Base-by-base conservation (phyloP, 2,797 vertebrate species). In the Steatocranus sp. region DNA sequence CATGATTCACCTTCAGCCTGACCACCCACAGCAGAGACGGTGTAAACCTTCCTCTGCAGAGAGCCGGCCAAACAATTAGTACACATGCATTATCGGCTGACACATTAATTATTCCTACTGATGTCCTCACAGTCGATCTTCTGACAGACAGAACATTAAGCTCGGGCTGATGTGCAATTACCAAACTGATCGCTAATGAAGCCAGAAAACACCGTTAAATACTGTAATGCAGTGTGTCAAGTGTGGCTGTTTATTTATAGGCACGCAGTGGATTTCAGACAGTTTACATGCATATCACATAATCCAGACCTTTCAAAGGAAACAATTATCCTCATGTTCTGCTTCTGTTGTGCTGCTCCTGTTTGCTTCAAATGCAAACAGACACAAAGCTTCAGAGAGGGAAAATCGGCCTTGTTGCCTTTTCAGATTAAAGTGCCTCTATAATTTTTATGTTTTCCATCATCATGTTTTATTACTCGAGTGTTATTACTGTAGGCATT, bases 81-180 rank as follows among this genome's bases (percentile, higher is more conserved):
- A 12, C 76, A 27, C 34, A 58, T 38, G 14, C 76, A 74, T 41
- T 51, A 83, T 83, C 23, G 17, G 49, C 77, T 48, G 77, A 83
- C 81, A 63, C 61, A 25, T 81, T 70, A 68, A 87, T 89, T 81
- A 84, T 86, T 79, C 77, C n/a, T 3, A 12, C 78, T 34, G 85
- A 75, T 18, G 23, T 66, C 58, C 56, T 38, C 79, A 54, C 80
- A 18, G 54, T 82, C 81, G 9, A 70, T 82, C 81, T 18, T 81
- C 70, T 34, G 14, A 58, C 53, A 41, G 56, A 78, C 83, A 15
- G 32, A 74, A 80, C 84, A 82, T 87, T 68, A 83, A 77, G 79
- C 84, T 79, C 11, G 9, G 30, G 17, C 78, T 79, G 77, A 85
- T 85, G 86, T 75, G 80, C 81, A 83, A 76, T 90, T 83, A 90